These are phyloP conservation scores for Petaurus breviceps DNA, from an alignment of 2,113 vertebrate genomes.

Conservation along the genomic window DNA sequence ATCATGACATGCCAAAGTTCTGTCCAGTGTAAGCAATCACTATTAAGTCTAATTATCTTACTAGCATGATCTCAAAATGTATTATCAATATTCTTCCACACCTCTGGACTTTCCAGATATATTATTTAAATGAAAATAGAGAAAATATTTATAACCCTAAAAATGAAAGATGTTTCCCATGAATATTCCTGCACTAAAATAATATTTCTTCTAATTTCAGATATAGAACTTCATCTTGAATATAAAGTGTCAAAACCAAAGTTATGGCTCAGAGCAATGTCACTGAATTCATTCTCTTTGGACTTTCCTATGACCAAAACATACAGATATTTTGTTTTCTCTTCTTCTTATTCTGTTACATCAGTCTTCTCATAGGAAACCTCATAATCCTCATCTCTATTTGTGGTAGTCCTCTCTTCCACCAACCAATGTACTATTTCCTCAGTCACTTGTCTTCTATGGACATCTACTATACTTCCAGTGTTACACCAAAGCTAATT, in stretches of 20 bases:
- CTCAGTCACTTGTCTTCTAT: conserved; percentile 20
- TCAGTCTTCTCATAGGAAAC: background rate
- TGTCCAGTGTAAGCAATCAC: background rate
- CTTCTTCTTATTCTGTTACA: conserved; percentile 1
- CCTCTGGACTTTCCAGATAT: no score
- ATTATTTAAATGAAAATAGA: no score
- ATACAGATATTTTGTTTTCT: conserved; percentile 23
- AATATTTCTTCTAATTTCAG: conserved; percentile 8
- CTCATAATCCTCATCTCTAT: conserved; percentile 26
- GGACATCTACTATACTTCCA: conserved; percentile 35
- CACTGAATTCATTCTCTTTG: conserved; percentile 38
- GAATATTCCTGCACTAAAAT: background rate
- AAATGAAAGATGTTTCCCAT: no score
- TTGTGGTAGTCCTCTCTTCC: background rate
- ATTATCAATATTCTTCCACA: no score
- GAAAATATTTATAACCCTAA: no score
- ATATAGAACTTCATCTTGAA: background rate
- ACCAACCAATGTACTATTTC: conserved; percentile 49
- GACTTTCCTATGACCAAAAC: conserved; percentile 15
- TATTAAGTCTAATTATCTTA: no score
- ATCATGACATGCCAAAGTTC: background rate
- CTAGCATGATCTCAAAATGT: no score
- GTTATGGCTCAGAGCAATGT: background rate
- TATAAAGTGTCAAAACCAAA: background rate
- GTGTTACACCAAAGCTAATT: conserved; percentile 20